phyloP scores from a whole-genome alignment of 2,888 invertebrate genomes.

The Xylota segnis region DNA sequence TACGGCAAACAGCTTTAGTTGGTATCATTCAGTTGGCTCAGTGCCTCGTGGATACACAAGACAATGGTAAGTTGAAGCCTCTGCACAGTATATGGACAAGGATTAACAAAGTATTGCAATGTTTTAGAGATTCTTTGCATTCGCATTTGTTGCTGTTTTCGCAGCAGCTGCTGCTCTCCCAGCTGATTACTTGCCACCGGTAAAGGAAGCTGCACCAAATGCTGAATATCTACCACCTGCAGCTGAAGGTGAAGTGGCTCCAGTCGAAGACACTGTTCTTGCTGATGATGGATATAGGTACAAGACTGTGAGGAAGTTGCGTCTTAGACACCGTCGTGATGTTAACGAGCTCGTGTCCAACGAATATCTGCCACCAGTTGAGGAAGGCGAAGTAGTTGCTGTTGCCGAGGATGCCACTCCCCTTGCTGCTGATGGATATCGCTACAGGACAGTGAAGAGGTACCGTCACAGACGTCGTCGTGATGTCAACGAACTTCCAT shows the following conservation, averaged over 20 bases:
- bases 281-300: conserved; percentile 79
- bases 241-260: neutral
- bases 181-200: conserved; percentile 75
- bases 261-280: conserved; percentile 51
- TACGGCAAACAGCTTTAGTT: neutral
- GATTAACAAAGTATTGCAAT: conserved; percentile 33
- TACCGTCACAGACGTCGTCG: conserved; percentile 77
- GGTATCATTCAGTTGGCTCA: conserved; percentile 31
- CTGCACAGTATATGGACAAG: neutral
- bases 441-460: conserved; percentile 79
- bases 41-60: conserved; percentile 17
- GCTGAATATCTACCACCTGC: conserved; percentile 70
- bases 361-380: conserved; percentile 76
- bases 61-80: conserved; percentile 42
- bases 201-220: conserved; percentile 61
- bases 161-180: conserved; percentile 77
- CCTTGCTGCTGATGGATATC: conserved; percentile 71
- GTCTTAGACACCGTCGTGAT: conserved; percentile 78
- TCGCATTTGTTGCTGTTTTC: conserved; percentile 81
- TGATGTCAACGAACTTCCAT: conserved; percentile 79
- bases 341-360: conserved; percentile 77
- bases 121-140: conserved; percentile 80
- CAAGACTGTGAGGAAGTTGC: conserved; percentile 78
- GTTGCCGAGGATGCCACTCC: conserved; percentile 50
- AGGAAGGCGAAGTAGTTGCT: conserved; percentile 54